Evolutionary conservation across 2,888 invertebrate species (phyloP), one percentile per base, ranked within the genome.

Genomic region (Aleiodes leptofemur): DNA sequence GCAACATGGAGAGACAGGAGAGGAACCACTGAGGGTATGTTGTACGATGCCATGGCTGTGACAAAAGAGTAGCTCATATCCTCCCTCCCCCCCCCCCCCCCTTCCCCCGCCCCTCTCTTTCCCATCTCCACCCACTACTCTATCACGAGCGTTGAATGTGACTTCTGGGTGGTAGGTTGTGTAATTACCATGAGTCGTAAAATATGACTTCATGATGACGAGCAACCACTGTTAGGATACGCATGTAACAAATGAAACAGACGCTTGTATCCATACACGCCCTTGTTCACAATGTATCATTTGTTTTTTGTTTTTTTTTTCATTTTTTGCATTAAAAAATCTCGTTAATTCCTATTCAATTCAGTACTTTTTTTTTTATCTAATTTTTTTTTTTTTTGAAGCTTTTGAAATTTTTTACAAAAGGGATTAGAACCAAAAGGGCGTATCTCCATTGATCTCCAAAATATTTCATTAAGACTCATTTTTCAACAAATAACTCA

Each of bases 131-230:
- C 34, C 34, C 6, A 34, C 6, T 34, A 5, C 43, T 43, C 43
- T 43, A 43, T 43, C 11, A 43, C 43, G 4, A 51, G 69, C 57
- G 68, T 43, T 74, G 71, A 73, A 74, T 74, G 73, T 71, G 38
- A 79, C 84, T 86, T 82, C 84, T 87, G 86, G 85, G 86, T 85
- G 87, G 84, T 84, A 84, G 81, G 79, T 82, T 84, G 86, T 84
- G 86, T 85, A 87, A 87, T 87, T 87, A 87, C 85, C 87, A 86
- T 86, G 87, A 87, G 86, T 86, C 85, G 84, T 87, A 86, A 87
- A 87, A 87, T 87, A 87, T 87, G 86, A 86, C 86, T 86, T 84
- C 83, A 84, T 87, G 86, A 86, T 86, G 87, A 87, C 85, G 84
- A 82, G 82, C 77, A 77, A 34, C 74, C 76, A 68, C 73, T 14